A percentile compares a stretch with the other conserved stretches of the same genome.
Evolutionary conservation across 1,140 invertebrate genomes (phyloP).

Genomic region (Drosophila sechellia): DNA sequence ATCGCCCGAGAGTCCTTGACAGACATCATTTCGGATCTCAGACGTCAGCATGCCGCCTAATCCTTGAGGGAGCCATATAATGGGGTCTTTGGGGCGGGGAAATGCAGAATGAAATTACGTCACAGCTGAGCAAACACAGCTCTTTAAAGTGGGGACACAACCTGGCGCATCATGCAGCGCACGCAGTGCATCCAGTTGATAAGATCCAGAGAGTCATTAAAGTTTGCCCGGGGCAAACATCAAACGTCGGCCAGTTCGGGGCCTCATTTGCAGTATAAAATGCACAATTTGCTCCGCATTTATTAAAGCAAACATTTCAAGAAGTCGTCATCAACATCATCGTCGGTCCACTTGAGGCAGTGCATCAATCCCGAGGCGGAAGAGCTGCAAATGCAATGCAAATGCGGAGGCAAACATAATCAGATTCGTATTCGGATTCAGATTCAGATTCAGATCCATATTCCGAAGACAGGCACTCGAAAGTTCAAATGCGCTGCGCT

Average conservation of each 20-base stretch:
- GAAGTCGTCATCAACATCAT: slow-evolving; percentile 41
- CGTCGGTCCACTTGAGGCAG: slow-evolving; percentile 44
- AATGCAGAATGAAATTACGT: slow-evolving; percentile 70
- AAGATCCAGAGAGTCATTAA: slow-evolving; percentile 37
- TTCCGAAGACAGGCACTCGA: slow-evolving; percentile 53
- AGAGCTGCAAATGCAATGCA: slow-evolving; percentile 39
- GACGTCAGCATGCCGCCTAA: slow-evolving; percentile 52
- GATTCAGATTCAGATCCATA: slow-evolving; percentile 8
- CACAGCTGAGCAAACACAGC: slow-evolving; percentile 69
- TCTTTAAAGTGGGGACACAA: slow-evolving; percentile 28
- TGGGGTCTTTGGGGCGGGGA: slow-evolving; percentile 1
- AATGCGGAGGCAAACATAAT: slow-evolving; percentile 65
- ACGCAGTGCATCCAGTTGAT: background rate
- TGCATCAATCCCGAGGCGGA: slow-evolving; percentile 43
- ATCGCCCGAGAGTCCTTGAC: slow-evolving; percentile 53
- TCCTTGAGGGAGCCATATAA: slow-evolving; percentile 15
- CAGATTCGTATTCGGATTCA: slow-evolving; percentile 33
- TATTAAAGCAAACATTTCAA: slow-evolving; percentile 60
- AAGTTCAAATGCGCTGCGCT: slow-evolving; percentile 60
- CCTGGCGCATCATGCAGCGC: background rate
- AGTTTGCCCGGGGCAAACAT: slow-evolving; percentile 49
- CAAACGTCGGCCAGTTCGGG: slow-evolving; percentile 49
- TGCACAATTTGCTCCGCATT: slow-evolving; percentile 68
- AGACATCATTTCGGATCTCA: slow-evolving; percentile 57
- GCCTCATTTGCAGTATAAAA: slow-evolving; percentile 75